Evolutionary conservation across 2,797 vertebrate genomes (phyloP).

Genomic region (Salarias fasciatus): DNA sequence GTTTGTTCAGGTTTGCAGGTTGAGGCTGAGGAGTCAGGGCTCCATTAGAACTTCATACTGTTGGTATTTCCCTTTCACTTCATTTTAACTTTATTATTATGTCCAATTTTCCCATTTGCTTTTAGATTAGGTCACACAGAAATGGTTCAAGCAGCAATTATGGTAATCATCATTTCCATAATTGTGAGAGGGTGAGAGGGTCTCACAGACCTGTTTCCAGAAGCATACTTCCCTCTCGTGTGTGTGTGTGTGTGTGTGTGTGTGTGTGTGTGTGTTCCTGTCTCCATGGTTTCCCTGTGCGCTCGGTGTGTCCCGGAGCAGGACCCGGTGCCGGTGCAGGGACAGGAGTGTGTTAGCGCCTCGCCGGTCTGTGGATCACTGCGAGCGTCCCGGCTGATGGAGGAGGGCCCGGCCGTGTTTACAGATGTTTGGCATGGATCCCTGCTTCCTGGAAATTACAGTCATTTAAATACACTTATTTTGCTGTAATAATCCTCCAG

Average conservation of each 20-base stretch:
- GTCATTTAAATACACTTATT: constrained; percentile 82
- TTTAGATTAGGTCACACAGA: constrained; percentile 49
- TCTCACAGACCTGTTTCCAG: constrained; percentile 36
- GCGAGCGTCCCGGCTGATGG: constrained; percentile 54
- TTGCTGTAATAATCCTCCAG: constrained; percentile 78
- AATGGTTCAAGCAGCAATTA: constrained; percentile 55
- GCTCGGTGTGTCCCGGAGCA: constrained; percentile 23
- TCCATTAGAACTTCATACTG: constrained; percentile 37
- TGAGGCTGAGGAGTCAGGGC: constrained; percentile 57
- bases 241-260: constrained; percentile 20
- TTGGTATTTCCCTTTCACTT: constrained; percentile 41
- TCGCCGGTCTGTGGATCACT: constrained; percentile 42
- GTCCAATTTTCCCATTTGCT: constrained; percentile 49
- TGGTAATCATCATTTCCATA: constrained; percentile 55
- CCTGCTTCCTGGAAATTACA: constrained; percentile 72
- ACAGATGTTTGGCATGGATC: constrained; percentile 73
- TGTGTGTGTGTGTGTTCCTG: constrained; percentile 47
- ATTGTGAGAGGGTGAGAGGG: constrained; percentile 32
- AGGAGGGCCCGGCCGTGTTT: constrained; percentile 50
- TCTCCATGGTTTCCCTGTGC: constrained; percentile 28
- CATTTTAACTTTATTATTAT: constrained; percentile 54
- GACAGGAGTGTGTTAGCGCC: constrained; percentile 41
- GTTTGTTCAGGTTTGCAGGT: constrained; percentile 58
- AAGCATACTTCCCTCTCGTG: constrained; percentile 26
- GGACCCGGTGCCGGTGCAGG: constrained; percentile 12